A percentile compares a stretch with the other conserved stretches of the same genome.
Evolutionary conservation across 2,888 invertebrate genomes (phyloP).

Genomic region (Drosophila kuntzei): DNA sequence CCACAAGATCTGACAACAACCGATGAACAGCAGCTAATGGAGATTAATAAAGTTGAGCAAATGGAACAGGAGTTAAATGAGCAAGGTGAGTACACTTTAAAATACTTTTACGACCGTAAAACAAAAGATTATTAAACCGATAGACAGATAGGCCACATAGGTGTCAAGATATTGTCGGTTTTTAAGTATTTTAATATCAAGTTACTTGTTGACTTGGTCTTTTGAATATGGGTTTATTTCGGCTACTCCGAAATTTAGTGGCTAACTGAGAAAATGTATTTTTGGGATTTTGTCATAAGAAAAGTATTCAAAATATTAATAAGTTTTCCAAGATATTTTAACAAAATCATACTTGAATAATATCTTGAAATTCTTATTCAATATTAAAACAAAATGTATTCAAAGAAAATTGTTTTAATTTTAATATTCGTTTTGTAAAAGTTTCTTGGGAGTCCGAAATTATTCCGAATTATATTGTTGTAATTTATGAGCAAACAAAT

Average conservation of each 20-base stretch:
- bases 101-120: not conserved
- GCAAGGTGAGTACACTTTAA: constrained; percentile 62
- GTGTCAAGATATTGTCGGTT: constrained; percentile 17
- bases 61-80: constrained; percentile 73
- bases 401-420: too few species aligned
- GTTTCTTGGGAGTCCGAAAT: not conserved
- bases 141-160: not conserved
- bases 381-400: too few species aligned
- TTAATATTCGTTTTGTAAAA: not conserved
- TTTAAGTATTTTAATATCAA: too few species aligned
- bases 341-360: too few species aligned
- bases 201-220: not conserved
- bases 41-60: constrained; percentile 68
- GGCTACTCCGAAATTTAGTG: not conserved
- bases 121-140: constrained; percentile 1
- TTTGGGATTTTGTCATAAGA: not conserved
- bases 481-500: too few species aligned
- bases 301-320: not conserved
- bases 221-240: not conserved
- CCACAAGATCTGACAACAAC: constrained; percentile 67
- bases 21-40: constrained; percentile 66
- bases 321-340: too few species aligned
- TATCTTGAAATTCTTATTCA: too few species aligned
- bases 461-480: not conserved
- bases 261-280: too few species aligned